These are phyloP conservation scores for Anolis apletophallus DNA, from an alignment of 2,797 vertebrate genomes.

Conservation along the genomic window DNA sequence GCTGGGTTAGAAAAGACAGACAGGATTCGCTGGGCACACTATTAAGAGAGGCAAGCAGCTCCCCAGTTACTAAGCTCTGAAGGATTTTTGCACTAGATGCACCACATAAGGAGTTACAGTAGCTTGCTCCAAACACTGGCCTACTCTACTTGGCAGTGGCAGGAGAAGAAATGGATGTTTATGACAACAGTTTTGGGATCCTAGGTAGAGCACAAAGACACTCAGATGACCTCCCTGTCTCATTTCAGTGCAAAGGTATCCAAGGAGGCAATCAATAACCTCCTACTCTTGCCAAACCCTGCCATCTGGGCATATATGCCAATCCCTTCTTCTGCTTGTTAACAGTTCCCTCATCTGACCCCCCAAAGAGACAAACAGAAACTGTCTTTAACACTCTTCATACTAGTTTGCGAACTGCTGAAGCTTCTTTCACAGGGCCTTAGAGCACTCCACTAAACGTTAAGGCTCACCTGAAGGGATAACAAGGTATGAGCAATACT, in stretches of 20 bases:
- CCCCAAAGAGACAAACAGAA: constrained; percentile 37
- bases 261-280: neutral
- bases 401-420: constrained; percentile 10
- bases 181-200: constrained; percentile 62
- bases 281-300: constrained; percentile 24
- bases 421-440: constrained; percentile 37
- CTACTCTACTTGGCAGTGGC: constrained; percentile 63
- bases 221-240: constrained; percentile 28
- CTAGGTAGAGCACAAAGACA: neutral
- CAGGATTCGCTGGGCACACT: constrained; percentile 57
- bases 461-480: constrained; percentile 64
- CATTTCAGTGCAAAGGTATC: constrained; percentile 9
- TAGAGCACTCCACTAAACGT: constrained; percentile 42
- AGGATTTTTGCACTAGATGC: constrained; percentile 67
- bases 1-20: constrained; percentile 33
- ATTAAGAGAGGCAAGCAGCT: constrained; percentile 46
- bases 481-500: constrained; percentile 67
- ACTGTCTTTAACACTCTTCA: neutral
- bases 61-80: constrained; percentile 50
- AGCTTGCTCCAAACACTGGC: constrained; percentile 72
- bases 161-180: constrained; percentile 53
- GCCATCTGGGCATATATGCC: neutral
- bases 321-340: constrained; percentile 38
- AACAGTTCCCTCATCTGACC: neutral
- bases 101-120: constrained; percentile 66